Percentiles rank a stretch among this genome's conserved stretches.
Conservation (phyloP, 2,113 vertebrate species). For the Felis chaus region DNA sequence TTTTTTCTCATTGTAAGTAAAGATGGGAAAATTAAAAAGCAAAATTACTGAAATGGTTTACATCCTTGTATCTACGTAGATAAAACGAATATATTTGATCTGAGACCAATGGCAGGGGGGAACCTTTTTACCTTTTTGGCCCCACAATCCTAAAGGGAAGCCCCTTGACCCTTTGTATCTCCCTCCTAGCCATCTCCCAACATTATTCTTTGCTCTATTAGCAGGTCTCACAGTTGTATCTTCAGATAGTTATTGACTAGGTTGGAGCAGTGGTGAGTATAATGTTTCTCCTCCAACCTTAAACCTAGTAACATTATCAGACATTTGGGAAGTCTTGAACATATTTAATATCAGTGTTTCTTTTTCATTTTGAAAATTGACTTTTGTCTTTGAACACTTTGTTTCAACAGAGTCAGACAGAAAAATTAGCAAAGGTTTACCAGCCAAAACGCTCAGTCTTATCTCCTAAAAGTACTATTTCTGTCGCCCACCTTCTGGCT, state of each 20-base stretch:
- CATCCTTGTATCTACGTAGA: not conserved
- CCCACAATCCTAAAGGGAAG: not conserved
- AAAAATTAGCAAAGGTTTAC: slow-evolving; percentile 95
- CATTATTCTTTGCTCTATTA: not conserved
- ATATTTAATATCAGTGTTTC: not conserved
- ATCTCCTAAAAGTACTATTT: slow-evolving; percentile 88
- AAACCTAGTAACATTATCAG: not conserved
- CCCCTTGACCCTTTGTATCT: no score
- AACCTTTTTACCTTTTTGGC: not conserved
- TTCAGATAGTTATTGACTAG: not conserved
- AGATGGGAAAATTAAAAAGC: not conserved
- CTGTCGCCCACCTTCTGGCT: slow-evolving; percentile 93
- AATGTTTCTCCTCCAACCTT: not conserved
- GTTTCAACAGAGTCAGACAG: slow-evolving; percentile 89
- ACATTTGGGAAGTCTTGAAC: not conserved
- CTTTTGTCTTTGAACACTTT: slow-evolving; percentile 68
- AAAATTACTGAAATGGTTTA: not conserved
- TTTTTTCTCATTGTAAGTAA: not conserved
- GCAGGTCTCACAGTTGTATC: not conserved
- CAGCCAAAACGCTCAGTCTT: slow-evolving; percentile 93
- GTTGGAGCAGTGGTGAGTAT: not conserved
- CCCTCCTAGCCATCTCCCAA: not conserved
- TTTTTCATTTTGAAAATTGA: slow-evolving; percentile 14
- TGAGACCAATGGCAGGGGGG: not conserved
- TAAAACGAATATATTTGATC: not conserved